Evolutionary conservation across 1,140 invertebrate genomes (phyloP), one percentile per base, ranked within the genome.

Genomic region (Arctopsyche grandis): DNA sequence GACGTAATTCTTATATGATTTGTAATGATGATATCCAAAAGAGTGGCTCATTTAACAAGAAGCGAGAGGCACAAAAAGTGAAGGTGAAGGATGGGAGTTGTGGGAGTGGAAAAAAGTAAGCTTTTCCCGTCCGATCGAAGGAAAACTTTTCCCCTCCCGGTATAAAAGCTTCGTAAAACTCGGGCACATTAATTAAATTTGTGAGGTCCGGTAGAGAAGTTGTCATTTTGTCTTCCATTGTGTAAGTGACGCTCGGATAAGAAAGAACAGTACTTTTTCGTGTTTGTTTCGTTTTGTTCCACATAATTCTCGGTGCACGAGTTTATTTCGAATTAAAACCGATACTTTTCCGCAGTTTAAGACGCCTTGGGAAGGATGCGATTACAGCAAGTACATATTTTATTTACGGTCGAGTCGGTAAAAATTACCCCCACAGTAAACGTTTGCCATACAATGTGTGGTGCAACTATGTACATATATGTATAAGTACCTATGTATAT

Each of bases 151-250:
- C 29, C 1, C 7, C 29, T 7, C 29, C 29, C 29, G 29, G 70
- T 22, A 69, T 69, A 69, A 46, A 38, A 52, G 71, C 71, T 56
- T 74, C 38, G 71, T 26, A 74, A 74, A 74, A 74, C 43, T 74
- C 44, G 16, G 44, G 71, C 43, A 46, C 71, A 56, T 74, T 56
- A 74, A 52, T 74, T 56, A 74, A 74, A 52, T 74, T 74, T 74
- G 46, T 24, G 24, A 29, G 48, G 44, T 46, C 71, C 71, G 44
- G 71, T 56, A 22, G 22, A 66, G 24, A 66, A 66, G 63, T 66
- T 66, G 63, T 66, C 63, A 66, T 66, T 66, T 66, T 66, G 63
- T 66, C 48, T 52, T 16, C 12, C 48, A 52, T 52, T 52, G 10
- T 52, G 10, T 52, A 14, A 14, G 16, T 52, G 48, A 52, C 29